Percentiles rank a stretch among this genome's conserved stretches.
phyloP scores from a whole-genome alignment of 2,797 vertebrate genomes.

The Calcarius lapponicus region DNA sequence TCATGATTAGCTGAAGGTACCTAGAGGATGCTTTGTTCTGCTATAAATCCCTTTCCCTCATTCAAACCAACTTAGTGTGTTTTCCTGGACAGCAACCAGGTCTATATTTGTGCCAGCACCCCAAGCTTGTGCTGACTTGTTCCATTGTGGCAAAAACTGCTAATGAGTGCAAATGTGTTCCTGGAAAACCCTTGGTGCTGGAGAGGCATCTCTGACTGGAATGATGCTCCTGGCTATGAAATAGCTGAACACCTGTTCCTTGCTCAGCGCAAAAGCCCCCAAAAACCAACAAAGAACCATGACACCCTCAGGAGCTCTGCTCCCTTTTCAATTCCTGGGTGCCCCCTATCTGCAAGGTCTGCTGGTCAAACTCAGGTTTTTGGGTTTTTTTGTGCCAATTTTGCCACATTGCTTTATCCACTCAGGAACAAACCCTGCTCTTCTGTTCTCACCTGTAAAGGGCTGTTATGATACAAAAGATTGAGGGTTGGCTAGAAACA shows the following conservation, averaged over 20 bases:
- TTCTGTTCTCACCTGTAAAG: neutral
- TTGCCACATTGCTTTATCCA: neutral
- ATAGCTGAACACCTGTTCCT: conserved; percentile 55
- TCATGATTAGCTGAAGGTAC: neutral
- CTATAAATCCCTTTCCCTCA: neutral
- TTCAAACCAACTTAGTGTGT: conserved; percentile 9
- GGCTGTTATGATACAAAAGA: neutral
- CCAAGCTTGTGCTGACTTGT: conserved; percentile 56
- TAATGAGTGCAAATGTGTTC: conserved; percentile 61
- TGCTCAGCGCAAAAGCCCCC: neutral
- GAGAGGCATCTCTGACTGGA: conserved; percentile 33
- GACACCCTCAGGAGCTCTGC: neutral
- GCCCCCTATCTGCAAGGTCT: neutral
- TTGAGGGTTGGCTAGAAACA: neutral
- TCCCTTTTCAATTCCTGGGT: neutral
- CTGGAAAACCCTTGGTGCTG: conserved; percentile 56
- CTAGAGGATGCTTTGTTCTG: conserved; percentile 32
- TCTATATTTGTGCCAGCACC: conserved; percentile 27
- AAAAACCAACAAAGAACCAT: neutral
- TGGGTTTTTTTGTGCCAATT: neutral
- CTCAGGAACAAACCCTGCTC: neutral
- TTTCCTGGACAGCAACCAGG: conserved; percentile 31
- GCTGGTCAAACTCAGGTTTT: neutral
- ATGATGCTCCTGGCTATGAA: conserved; percentile 53
- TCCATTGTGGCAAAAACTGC: conserved; percentile 40